phyloP scores from a whole-genome alignment of 2,888 invertebrate species.

The Drosophila lacicola region DNA sequence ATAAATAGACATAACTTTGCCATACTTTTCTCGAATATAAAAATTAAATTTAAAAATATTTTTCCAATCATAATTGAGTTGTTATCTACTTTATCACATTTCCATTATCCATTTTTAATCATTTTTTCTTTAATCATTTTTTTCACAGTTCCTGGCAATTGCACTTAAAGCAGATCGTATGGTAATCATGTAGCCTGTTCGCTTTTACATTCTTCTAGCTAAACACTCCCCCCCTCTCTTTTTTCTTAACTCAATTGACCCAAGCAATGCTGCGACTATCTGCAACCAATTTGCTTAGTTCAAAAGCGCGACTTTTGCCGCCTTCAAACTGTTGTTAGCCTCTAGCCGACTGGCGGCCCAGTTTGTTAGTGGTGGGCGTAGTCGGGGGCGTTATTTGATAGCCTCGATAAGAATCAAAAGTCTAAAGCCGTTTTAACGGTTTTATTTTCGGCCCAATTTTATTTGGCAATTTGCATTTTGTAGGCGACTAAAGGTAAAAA shows the following conservation, averaged over 20 bases:
- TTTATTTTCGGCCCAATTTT: constrained; percentile 42
- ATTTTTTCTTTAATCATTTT: no score
- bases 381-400: constrained; percentile 33
- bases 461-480: constrained; percentile 56
- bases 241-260: background rate
- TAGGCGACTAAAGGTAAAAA: constrained; percentile 22
- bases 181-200: no score
- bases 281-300: constrained; percentile 8
- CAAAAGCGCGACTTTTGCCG: constrained; percentile 50
- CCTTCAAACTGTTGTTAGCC: constrained; percentile 38
- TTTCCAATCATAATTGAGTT: no score
- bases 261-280: constrained; percentile 13
- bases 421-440: constrained; percentile 43
- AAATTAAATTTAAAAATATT: no score
- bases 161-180: no score
- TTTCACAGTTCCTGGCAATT: no score
- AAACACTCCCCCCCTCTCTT: background rate
- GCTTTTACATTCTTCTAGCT: constrained; percentile 7
- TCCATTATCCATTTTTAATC: no score
- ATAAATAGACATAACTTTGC: no score
- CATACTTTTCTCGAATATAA: no score
- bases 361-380: constrained; percentile 37
- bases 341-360: constrained; percentile 26
- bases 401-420: constrained; percentile 54
- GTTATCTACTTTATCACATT: no score